A percentile compares a stretch with the other conserved stretches of the same genome.
Evolutionary conservation across 2,888 invertebrate species (phyloP).

Genomic region (Dolichomitus sp.): DNA sequence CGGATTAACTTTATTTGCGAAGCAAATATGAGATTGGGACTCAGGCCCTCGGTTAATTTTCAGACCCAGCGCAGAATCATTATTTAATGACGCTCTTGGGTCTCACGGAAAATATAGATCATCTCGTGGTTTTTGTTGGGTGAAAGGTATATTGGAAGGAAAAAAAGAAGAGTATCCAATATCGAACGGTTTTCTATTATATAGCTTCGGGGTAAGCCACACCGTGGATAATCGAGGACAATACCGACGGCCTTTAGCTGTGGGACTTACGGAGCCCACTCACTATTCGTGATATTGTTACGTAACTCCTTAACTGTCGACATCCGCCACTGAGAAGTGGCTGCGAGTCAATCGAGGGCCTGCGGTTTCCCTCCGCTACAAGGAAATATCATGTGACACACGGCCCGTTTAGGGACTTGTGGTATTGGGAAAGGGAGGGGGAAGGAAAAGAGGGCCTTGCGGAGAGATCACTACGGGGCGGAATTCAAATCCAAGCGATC

Average conservation of each 20-base stretch:
- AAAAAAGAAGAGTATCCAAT: background rate
- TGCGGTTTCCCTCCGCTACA: slow-evolving; percentile 18
- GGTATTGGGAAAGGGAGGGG: background rate
- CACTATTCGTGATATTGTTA: slow-evolving; percentile 6
- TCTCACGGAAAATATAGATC: background rate
- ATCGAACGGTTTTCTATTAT: slow-evolving; percentile 10
- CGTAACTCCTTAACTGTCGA: slow-evolving; percentile 18
- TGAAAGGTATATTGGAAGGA: background rate
- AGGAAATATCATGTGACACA: slow-evolving; percentile 52
- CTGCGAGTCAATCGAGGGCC: slow-evolving; percentile 3
- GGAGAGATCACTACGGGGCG: slow-evolving; percentile 47
- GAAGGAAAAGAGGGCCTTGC: background rate
- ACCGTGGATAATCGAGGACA: slow-evolving; percentile 17
- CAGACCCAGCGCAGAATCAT: background rate
- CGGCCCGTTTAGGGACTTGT: slow-evolving; percentile 15
- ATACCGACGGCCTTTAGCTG: slow-evolving; percentile 20
- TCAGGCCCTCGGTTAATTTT: background rate
- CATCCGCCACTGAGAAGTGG: slow-evolving; percentile 1
- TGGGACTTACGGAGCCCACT: slow-evolving; percentile 23
- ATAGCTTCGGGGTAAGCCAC: slow-evolving; percentile 7
- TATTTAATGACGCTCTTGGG: background rate
- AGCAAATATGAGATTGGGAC: slow-evolving; percentile 23
- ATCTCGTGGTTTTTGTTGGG: background rate
- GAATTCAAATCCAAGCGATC: slow-evolving; percentile 60
- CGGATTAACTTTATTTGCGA: slow-evolving; percentile 44